Evolutionary conservation across 2,888 invertebrate genomes (phyloP), one percentile per base, ranked within the genome.

Genomic region (Linnaemya tessellans): DNA sequence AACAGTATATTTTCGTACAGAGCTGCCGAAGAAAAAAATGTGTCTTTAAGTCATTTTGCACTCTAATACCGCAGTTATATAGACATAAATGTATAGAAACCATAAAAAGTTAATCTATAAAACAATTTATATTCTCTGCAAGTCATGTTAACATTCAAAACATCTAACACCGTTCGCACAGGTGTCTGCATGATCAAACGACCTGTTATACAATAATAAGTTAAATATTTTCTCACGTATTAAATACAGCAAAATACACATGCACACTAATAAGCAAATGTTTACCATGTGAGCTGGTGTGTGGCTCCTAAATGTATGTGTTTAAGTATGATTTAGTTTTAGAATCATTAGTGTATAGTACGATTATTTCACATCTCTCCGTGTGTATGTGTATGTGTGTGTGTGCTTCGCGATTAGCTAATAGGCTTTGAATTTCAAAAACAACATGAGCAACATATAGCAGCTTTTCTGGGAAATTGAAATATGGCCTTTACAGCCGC

Each of bases 171-270:
- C 54, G 20, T 22, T 20, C 22, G 11, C 22, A 54, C 54, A 54
- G 54, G 54, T 54, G 54, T 54, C 15, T 51, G 20, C n/a, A 51
- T 20, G 46, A n/a, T 46, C 15, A 46, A 46, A 15, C 11, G 46
- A 46, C 46, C 13, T 46, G 46, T n/a, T 46, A n/a, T 46, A n/a
- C 15, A 11, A n/a, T 15, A 46, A 46, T 46, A 9, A 51, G 20
- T 51, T 51, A 20, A 22, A 9, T 51, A 20, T 54, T 54, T 54
- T 20, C 22, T 11, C 54, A 54, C 54, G 54, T 54, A 54, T 54
- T 54, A 22, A 54, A 54, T 20, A 20, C 10, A 11, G 22, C 11
- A 46, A 64, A 18, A 22, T 22, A 43, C 7, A 43, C 7, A 43
- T 25, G 7, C 25, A 51, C 7, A 67, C 49, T 22, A 54, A 22